These are phyloP conservation scores for Neodiprion virginianus DNA, from an alignment of 1,140 invertebrate species.

Conservation along the genomic window DNA sequence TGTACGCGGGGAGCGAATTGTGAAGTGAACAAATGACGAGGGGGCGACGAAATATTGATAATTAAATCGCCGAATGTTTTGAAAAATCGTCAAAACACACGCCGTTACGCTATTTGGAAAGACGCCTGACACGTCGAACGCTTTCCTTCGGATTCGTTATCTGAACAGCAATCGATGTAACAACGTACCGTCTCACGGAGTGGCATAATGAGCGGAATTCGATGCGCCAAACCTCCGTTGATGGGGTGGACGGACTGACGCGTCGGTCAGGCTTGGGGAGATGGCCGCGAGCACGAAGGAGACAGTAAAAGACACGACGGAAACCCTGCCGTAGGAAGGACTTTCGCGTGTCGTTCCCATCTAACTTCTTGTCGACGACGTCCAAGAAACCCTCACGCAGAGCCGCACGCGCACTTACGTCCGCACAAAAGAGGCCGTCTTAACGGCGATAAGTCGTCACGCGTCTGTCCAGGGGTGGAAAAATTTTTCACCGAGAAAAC, in stretches of 20 bases:
- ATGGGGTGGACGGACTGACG: neutral
- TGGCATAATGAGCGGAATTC: neutral
- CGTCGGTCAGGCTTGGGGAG: neutral
- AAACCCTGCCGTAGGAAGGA: neutral
- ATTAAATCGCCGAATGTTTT: neutral
- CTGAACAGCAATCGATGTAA: neutral
- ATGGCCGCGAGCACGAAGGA: neutral
- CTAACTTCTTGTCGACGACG: neutral
- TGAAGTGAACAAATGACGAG: neutral
- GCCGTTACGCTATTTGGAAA: neutral
- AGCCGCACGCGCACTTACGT: neutral
- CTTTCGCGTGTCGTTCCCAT: constrained; percentile 1
- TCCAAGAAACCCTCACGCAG: neutral
- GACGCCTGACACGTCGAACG: too few relatives aligned
- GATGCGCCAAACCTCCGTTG: neutral
- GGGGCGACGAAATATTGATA: neutral
- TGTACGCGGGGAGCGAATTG: neutral
- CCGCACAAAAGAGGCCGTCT: neutral
- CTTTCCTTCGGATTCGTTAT: neutral
- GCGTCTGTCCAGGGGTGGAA: neutral
- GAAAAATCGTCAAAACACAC: neutral
- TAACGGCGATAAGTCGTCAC: neutral
- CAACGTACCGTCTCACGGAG: neutral
- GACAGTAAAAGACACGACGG: neutral
- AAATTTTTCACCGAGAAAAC: neutral